phyloP scores from a whole-genome alignment of 2,888 invertebrate species.

The Apamea epomidion region DNA sequence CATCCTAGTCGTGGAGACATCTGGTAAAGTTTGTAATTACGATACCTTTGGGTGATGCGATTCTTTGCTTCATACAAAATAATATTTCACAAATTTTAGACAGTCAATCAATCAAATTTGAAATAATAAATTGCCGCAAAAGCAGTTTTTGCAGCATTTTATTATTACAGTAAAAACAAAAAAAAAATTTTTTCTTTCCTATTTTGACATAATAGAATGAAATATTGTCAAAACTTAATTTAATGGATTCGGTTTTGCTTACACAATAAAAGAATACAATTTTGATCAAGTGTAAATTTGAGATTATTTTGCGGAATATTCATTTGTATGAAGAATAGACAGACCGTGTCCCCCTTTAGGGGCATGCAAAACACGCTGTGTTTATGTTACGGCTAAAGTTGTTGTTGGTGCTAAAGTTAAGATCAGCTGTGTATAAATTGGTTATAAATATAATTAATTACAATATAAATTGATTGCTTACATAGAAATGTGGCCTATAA shows the following conservation, averaged over 20 bases:
- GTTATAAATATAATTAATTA: neutral
- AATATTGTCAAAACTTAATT: neutral
- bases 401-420: constrained; percentile 26
- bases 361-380: constrained; percentile 28
- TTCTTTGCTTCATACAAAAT: constrained; percentile 31
- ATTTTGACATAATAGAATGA: neutral
- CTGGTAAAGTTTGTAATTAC: constrained; percentile 55
- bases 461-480: neutral
- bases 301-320: constrained; percentile 14
- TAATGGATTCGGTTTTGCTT: neutral
- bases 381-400: constrained; percentile 24
- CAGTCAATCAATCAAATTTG: neutral
- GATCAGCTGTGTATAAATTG: neutral
- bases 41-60: constrained; percentile 28
- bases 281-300: neutral
- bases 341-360: constrained; percentile 18
- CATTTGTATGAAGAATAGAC: constrained; percentile 30
- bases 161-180: neutral
- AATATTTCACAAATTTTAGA: constrained; percentile 31
- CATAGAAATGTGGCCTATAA: neutral
- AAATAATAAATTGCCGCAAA: too few relatives aligned
- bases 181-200: neutral
- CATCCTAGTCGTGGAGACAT: constrained; percentile 54
- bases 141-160: neutral
- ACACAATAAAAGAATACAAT: neutral